Base-by-base conservation (phyloP, 2,113 vertebrate species). In the Silurus glanis region DNA sequence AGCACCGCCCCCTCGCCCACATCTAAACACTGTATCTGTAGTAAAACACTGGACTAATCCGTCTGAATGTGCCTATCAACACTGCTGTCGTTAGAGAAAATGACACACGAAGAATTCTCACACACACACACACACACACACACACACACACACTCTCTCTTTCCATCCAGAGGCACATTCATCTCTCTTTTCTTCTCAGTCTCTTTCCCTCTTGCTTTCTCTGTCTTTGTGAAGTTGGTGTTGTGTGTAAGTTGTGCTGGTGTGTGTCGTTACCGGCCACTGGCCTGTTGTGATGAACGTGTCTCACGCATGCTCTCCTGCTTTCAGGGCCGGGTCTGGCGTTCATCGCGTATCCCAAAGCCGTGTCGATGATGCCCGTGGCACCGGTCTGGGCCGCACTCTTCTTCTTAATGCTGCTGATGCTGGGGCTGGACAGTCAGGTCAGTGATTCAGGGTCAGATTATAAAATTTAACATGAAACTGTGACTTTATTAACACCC, bases 331-430 rank as follows among this genome's bases (percentile, higher is more conserved):
- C 95, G 0, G 95, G 95, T 86, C 89, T 96, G 92, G 95, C 95
- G 69, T 96, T 96, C 89, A 96, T 96, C 4, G 95, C 95, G 0
- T 96, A 96, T 49, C 95, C 95, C 0, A 95, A 94, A 90, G 95
- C 95, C 0, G 95, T 96, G 56, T 94, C 93, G 5, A 88, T 96
- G 92, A 96, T 96, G 95, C 95, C 95, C 0, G 93, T 95, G 89
- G 95, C 95, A 8, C 95, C 95, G 0, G 87, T 96, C 14, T 96
- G 95, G 95, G 94, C 95, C 2, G 94, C 94, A 8, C 94, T 96
- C 59, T 96, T 96, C 93, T 96, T 96, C 93, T 93, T 96, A 91
- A 96, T 96, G 95, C 90, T 96, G 84, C 93, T 96, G 75, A 89
- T 96, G 83, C 93, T 96, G 19, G 95, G 95, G 6, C 90, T 96